phyloP scores from a whole-genome alignment of 2,888 invertebrate genomes.

The Endomychus coccineus region DNA sequence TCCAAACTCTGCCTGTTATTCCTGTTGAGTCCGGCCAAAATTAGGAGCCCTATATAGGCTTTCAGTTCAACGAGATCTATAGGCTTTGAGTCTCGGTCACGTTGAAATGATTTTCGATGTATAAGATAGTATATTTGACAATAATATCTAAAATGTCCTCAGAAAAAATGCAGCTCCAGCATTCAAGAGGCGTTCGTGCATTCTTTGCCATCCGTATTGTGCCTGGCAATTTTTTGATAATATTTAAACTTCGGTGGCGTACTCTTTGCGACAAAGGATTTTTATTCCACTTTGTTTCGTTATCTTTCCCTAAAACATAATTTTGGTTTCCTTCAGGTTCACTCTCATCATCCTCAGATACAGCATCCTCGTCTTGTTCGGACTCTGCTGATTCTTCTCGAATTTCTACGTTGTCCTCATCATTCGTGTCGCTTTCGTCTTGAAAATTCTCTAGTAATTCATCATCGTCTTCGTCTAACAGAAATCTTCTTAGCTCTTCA shows the following conservation, averaged over 20 bases:
- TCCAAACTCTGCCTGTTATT: constrained; percentile 2
- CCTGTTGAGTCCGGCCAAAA: constrained; percentile 24
- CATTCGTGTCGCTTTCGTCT: constrained; percentile 3
- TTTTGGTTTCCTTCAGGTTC: no score
- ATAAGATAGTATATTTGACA: constrained; percentile 24
- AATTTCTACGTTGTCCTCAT: constrained; percentile 1
- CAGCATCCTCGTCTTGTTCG: constrained; percentile 9
- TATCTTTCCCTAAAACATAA: constrained; percentile 12
- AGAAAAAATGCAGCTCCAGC: constrained; percentile 20
- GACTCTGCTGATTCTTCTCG: constrained; percentile 1
- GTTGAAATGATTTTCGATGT: constrained; percentile 21
- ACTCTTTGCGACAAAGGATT: constrained; percentile 8
- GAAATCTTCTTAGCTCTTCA: no score
- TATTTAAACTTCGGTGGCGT: constrained; percentile 13
- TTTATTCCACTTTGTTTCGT: constrained; percentile 20
- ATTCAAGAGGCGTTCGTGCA: constrained; percentile 18
- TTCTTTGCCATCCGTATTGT: constrained; percentile 18
- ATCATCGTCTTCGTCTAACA: no score
- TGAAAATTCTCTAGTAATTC: no score
- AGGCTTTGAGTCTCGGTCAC: constrained; percentile 16
- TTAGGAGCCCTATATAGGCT: constrained; percentile 26
- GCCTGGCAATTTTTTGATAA: constrained; percentile 21
- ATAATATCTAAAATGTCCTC: constrained; percentile 22
- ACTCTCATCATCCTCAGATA: constrained; percentile 3
- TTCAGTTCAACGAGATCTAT: constrained; percentile 24